Evolutionary conservation across 2,113 vertebrate species (phyloP).

Genomic region (Apodemus speciosus): DNA sequence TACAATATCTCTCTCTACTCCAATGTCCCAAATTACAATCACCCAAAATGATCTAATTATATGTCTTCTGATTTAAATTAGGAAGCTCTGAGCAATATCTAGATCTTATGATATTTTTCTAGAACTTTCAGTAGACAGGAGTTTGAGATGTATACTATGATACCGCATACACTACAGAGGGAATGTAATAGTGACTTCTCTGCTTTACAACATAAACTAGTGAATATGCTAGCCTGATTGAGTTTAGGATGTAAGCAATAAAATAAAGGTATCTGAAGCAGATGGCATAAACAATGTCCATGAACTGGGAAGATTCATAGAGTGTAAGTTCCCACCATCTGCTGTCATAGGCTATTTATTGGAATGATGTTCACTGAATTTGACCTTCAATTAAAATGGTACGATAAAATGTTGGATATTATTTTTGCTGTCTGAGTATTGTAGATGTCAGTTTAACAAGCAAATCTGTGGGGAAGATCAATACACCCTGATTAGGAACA

Average conservation of each 20-base stretch:
- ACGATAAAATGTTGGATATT: conserved; percentile 42
- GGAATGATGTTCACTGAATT: conserved; percentile 71
- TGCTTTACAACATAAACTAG: neutral
- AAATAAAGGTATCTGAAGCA: conserved; percentile 62
- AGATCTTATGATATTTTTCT: conserved; percentile 52
- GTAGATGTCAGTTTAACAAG: conserved; percentile 62
- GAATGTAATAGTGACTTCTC: conserved; percentile 46
- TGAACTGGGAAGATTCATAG: conserved; percentile 57
- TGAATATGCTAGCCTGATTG: conserved; percentile 46
- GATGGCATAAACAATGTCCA: conserved; percentile 49
- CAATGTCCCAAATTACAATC: conserved; percentile 65
- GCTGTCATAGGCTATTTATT: conserved; percentile 41
- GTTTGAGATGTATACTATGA: neutral
- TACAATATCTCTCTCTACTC: conserved; percentile 18
- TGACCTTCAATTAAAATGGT: conserved; percentile 55
- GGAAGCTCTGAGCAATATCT: conserved; percentile 55
- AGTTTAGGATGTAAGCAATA: conserved; percentile 64
- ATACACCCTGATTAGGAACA: conserved; percentile 64
- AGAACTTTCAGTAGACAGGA: conserved; percentile 24
- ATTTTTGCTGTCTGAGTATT: conserved; percentile 45
- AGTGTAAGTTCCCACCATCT: neutral
- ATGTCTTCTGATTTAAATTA: conserved; percentile 63
- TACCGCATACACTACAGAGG: conserved; percentile 7
- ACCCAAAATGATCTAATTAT: conserved; percentile 68
- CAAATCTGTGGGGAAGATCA: conserved; percentile 58